These are phyloP conservation scores for Rhegmatorhina hoffmannsi DNA, from an alignment of 2,113 vertebrate species.

Conservation along the genomic window DNA sequence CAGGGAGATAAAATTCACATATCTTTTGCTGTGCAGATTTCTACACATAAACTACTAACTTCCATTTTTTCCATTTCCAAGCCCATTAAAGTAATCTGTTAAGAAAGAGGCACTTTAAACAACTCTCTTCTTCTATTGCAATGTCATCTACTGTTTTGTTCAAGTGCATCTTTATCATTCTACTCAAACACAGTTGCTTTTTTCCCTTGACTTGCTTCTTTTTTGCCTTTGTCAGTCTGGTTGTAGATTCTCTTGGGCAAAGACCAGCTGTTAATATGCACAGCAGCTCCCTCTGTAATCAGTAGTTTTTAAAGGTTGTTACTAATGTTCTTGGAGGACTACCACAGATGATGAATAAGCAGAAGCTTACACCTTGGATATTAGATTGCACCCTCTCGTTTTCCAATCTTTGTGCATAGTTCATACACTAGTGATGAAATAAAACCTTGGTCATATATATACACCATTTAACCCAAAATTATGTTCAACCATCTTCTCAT, in stretches of 20 bases:
- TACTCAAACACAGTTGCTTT: slow-evolving; percentile 9
- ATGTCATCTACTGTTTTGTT: slow-evolving; percentile 47
- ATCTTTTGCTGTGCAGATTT: background rate
- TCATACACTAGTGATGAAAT: slow-evolving; percentile 59
- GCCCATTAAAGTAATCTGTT: slow-evolving; percentile 4
- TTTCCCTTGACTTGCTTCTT: background rate
- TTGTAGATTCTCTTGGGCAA: slow-evolving; percentile 48
- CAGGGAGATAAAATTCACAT: background rate
- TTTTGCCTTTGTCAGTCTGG: slow-evolving; percentile 61
- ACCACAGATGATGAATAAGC: slow-evolving; percentile 74
- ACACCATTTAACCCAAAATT: background rate
- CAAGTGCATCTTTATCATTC: slow-evolving; percentile 68
- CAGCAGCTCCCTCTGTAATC: slow-evolving; percentile 76
- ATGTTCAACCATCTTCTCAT: background rate
- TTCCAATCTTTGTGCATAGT: background rate
- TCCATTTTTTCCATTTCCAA: background rate
- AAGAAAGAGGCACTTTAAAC: background rate
- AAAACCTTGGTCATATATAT: background rate
- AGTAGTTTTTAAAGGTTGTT: slow-evolving; percentile 80
- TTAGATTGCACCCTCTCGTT: slow-evolving; percentile 54
- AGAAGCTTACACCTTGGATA: slow-evolving; percentile 49
- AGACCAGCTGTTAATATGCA: slow-evolving; percentile 79
- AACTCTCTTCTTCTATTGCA: slow-evolving; percentile 3
- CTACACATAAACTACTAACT: background rate
- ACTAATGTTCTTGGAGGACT: slow-evolving; percentile 75